Evolutionary conservation across 1,140 invertebrate genomes (phyloP), one percentile per base, ranked within the genome.

Genomic region (Chlorops oryzae): DNA sequence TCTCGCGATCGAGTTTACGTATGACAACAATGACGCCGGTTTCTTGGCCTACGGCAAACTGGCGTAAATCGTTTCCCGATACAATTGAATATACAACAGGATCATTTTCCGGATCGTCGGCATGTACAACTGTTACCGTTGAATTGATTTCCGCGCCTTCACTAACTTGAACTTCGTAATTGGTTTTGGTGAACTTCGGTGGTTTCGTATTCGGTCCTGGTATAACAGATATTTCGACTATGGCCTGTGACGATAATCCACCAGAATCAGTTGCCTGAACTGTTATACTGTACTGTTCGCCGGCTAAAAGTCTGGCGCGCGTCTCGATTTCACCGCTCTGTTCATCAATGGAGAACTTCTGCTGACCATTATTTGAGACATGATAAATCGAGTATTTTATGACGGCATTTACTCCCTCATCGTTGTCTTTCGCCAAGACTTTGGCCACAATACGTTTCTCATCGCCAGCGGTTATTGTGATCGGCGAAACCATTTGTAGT

Each of bases 241-340:
- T 90, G 0, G 85, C 87, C 62, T 92, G 88, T 4, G 82, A 83
- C 51, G 80, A 83, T 12, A 83, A 76, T 3, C 84, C 84, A 21
- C 81, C 82, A 5, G 78, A 78, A 62, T 87, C 84, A 13, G 79
- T 82, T 3, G 88, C 90, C 67, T 89, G 84, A 0, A 93, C 81
- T 1, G 89, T 92, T 10, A 93, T 83, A 62, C 86, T 89, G 70
- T 90, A 94, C 58, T 91, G 87, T 62, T 92, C 88, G 0, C 90
- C 90, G 0, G 89, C 86, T 60, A 85, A 81, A 1, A 93, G 64
- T 52, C 87, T 86, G 5, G 87, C 85, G 12, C 79, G 77, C n/a
- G 83, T 83, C 41, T 84, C 81, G 62, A 94, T 83, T 25, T 84
- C 75, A 17, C 90, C 90, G 10, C 82, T 86, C 49, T 79, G 78